Conservation (phyloP, 2,797 vertebrate genomes). For the Smutsia temminckii region DNA sequence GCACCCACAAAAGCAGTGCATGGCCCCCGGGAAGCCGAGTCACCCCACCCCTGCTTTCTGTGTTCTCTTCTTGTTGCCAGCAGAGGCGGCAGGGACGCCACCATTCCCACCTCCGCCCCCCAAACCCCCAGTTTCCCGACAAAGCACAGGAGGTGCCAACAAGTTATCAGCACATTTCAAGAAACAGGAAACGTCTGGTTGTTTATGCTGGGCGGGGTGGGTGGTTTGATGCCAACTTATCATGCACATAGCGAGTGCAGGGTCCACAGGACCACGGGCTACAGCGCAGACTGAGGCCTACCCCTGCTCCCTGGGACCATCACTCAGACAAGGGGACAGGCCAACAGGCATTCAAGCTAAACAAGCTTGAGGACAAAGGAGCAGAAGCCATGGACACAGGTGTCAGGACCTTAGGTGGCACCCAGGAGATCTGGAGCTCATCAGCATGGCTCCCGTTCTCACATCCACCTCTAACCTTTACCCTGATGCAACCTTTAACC, state of each 20-base stretch:
- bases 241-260: rapidly evolving
- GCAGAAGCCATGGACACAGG: not conserved
- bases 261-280: not conserved
- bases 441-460: not conserved
- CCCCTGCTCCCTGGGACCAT: no score
- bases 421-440: not conserved
- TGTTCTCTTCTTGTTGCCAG: not conserved
- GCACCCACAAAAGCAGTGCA: not conserved
- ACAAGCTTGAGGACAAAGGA: not conserved
- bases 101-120: not conserved
- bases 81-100: rapidly evolving
- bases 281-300: not conserved
- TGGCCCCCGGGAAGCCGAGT: rapidly evolving
- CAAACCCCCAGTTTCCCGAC: rapidly evolving
- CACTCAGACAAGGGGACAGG: not conserved
- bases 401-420: rapidly evolving
- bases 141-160: not conserved
- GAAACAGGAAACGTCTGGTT: not conserved
- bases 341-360: not conserved
- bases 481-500: not conserved
- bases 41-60: not conserved
- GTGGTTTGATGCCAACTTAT: not conserved
- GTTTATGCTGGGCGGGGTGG: rapidly evolving
- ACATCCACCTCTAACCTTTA: not conserved
- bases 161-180: rapidly evolving